Percentiles rank a stretch among this genome's conserved stretches.
phyloP scores from a whole-genome alignment of 1,140 invertebrate species.

The Trinorchestia longiramus region DNA sequence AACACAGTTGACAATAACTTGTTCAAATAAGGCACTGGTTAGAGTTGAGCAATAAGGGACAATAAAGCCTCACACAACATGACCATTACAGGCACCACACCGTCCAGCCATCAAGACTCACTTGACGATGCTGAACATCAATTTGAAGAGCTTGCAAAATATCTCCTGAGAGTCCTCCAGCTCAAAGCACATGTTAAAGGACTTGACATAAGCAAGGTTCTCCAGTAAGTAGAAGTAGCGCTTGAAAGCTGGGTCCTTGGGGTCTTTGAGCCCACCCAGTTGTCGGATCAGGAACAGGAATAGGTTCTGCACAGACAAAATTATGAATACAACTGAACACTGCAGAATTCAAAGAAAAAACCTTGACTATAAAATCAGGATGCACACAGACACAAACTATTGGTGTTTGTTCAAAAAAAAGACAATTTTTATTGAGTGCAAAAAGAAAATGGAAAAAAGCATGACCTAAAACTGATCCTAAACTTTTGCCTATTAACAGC shows the following conservation, averaged over 20 bases:
- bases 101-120: constrained; percentile 72
- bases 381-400: not conserved
- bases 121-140: constrained; percentile 98
- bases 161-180: constrained; percentile 97
- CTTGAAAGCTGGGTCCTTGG: constrained; percentile 97
- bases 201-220: constrained; percentile 97
- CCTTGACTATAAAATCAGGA: not conserved
- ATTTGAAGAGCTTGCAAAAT: constrained; percentile 90
- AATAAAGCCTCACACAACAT: not conserved
- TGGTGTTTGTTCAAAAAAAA: not conserved
- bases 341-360: not conserved
- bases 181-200: constrained; percentile 99
- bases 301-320: constrained; percentile 80
- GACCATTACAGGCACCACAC: too few species aligned
- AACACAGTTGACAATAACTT: not conserved
- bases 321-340: not conserved
- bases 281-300: constrained; percentile 97
- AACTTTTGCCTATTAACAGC: not conserved
- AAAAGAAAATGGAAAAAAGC: not conserved
- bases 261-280: constrained; percentile 91
- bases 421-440: not conserved
- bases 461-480: not conserved
- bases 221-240: constrained; percentile 96
- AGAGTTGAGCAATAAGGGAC: not conserved
- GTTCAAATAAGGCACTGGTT: not conserved